phyloP scores from a whole-genome alignment of 2,113 vertebrate species.

The Phylloscopus trochilus region DNA sequence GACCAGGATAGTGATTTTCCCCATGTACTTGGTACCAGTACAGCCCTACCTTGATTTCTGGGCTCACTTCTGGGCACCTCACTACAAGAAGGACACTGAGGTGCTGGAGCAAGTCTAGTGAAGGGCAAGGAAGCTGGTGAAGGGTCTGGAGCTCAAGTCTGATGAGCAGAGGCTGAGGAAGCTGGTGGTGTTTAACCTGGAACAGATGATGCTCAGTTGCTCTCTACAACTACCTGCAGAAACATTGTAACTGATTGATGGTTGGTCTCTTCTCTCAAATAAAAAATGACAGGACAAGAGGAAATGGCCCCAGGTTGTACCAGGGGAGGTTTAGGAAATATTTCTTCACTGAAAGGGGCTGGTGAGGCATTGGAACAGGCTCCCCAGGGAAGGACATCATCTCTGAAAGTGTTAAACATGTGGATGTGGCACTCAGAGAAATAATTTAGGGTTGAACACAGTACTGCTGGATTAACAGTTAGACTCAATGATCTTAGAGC shows the following conservation, averaged over 20 bases:
- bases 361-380: background rate
- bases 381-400: background rate
- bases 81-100: background rate
- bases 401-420: background rate
- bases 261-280: background rate
- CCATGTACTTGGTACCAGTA: background rate
- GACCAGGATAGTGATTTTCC: fast-evolving
- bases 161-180: background rate
- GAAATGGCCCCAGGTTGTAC: background rate
- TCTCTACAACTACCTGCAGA: background rate
- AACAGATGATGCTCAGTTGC: no score
- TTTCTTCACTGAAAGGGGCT: background rate
- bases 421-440: background rate
- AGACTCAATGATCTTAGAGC: background rate
- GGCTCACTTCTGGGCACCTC: background rate
- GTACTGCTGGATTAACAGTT: background rate
- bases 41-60: background rate
- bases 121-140: background rate
- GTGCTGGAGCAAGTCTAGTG: background rate
- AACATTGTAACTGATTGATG: background rate
- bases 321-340: background rate
- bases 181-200: background rate
- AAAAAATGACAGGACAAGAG: background rate
- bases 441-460: background rate
- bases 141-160: background rate